phyloP scores from a whole-genome alignment of 2,797 vertebrate genomes.

The Anguilla megastoma region DNA sequence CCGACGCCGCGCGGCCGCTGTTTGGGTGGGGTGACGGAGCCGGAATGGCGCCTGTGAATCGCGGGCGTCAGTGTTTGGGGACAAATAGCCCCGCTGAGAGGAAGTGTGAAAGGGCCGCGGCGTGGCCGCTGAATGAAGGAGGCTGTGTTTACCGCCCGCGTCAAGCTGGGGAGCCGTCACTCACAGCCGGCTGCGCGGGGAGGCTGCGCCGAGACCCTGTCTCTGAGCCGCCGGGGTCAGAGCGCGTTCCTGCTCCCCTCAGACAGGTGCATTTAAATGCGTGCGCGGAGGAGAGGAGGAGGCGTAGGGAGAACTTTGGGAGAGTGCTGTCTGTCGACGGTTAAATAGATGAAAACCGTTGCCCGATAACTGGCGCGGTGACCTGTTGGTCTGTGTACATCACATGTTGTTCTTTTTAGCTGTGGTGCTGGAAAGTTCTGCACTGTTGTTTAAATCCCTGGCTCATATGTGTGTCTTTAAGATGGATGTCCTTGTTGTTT shows the following conservation, averaged over 20 bases:
- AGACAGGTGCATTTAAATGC: slow-evolving; percentile 70
- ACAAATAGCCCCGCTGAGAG: slow-evolving; percentile 83
- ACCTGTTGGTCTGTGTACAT: neutral
- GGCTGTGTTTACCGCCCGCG: slow-evolving; percentile 74
- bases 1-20: slow-evolving; percentile 66
- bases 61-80: slow-evolving; percentile 80
- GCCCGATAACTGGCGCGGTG: neutral
- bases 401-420: neutral
- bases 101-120: slow-evolving; percentile 81
- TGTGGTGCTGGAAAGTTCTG: neutral
- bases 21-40: slow-evolving; percentile 40
- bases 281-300: slow-evolving; percentile 67
- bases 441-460: neutral
- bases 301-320: slow-evolving; percentile 71
- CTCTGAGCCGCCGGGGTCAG: neutral
- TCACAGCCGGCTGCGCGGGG: slow-evolving; percentile 56
- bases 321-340: slow-evolving; percentile 71
- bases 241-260: slow-evolving; percentile 44
- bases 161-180: slow-evolving; percentile 82
- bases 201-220: neutral
- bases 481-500: neutral
- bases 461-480: neutral
- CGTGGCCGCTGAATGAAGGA: slow-evolving; percentile 78
- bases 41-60: slow-evolving; percentile 79
- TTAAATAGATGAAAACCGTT: neutral